A percentile compares a stretch with the other conserved stretches of the same genome.
phyloP scores from a whole-genome alignment of 2,888 invertebrate species.

The Erebia palarica region DNA sequence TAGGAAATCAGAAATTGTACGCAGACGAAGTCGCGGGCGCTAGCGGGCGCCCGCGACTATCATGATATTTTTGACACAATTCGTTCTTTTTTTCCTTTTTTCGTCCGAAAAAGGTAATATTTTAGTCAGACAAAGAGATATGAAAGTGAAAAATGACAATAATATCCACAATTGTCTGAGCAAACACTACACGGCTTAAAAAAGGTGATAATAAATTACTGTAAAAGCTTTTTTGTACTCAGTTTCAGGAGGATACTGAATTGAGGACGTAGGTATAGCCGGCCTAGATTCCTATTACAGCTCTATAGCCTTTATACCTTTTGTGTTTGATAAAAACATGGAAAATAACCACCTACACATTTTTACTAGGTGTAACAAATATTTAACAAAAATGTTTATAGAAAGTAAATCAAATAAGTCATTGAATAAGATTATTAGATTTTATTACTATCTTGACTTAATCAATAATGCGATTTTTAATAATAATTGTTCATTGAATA shows the following conservation, averaged over 20 bases:
- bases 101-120: background rate
- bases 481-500: too few relatives aligned
- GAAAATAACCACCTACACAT: background rate
- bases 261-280: background rate
- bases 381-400: background rate
- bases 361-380: background rate
- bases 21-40: too few relatives aligned
- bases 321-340: slow-evolving; percentile 5
- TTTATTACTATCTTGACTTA: too few relatives aligned
- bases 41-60: too few relatives aligned
- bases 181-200: background rate
- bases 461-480: too few relatives aligned
- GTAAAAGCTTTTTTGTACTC: slow-evolving; percentile 16
- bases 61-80: background rate
- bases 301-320: background rate
- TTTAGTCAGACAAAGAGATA: background rate
- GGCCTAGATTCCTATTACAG: slow-evolving; percentile 8
- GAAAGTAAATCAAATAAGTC: background rate
- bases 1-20: too few relatives aligned
- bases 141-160: slow-evolving; percentile 4
- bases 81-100: background rate
- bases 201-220: slow-evolving; percentile 21
- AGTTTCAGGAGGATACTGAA: slow-evolving; percentile 10
- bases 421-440: too few relatives aligned
- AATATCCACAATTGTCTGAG: slow-evolving; percentile 1